Conservation (phyloP, 2,888 invertebrate genomes). For the Omphaloscelis lunosa region DNA sequence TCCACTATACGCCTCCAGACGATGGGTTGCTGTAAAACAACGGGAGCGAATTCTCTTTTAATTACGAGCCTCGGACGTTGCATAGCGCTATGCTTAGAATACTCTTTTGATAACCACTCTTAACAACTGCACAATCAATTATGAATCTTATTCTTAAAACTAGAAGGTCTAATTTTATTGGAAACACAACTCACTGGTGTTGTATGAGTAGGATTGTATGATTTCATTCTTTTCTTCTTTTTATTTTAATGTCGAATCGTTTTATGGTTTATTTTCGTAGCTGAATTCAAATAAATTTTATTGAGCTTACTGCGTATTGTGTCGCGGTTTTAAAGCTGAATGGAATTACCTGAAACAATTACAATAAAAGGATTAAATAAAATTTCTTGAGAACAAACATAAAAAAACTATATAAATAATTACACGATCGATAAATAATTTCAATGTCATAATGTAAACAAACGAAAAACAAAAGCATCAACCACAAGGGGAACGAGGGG, state of each 20-base stretch:
- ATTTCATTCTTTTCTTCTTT: conserved; percentile 60
- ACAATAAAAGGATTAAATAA: conserved; percentile 14
- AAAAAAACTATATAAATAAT: not conserved
- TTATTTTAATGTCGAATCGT: conserved; percentile 32
- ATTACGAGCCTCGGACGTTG: conserved; percentile 79
- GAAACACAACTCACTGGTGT: conserved; percentile 20
- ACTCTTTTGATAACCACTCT: conserved; percentile 78
- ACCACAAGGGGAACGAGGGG: conserved; percentile 4
- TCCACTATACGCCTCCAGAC: conserved; percentile 76
- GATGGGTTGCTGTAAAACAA: conserved; percentile 80
- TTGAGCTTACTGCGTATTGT: conserved; percentile 31
- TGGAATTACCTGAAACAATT: conserved; percentile 72
- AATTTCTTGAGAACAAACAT: not conserved
- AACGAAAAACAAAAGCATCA: conserved; percentile 19
- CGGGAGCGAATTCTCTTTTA: conserved; percentile 82
- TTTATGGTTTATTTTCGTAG: conserved; percentile 40
- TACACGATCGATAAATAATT: conserved; percentile 5
- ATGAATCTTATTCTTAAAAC: conserved; percentile 64
- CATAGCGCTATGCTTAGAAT: conserved; percentile 76
- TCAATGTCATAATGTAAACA: conserved; percentile 1
- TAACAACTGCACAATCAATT: conserved; percentile 65
- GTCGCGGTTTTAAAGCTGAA: conserved; percentile 27
- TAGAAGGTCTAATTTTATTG: conserved; percentile 65
- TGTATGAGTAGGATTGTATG: conserved; percentile 49
- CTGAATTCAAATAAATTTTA: conserved; percentile 41